phyloP scores from a whole-genome alignment of 1,140 invertebrate genomes.

The Panagrolaimus sp. region DNA sequence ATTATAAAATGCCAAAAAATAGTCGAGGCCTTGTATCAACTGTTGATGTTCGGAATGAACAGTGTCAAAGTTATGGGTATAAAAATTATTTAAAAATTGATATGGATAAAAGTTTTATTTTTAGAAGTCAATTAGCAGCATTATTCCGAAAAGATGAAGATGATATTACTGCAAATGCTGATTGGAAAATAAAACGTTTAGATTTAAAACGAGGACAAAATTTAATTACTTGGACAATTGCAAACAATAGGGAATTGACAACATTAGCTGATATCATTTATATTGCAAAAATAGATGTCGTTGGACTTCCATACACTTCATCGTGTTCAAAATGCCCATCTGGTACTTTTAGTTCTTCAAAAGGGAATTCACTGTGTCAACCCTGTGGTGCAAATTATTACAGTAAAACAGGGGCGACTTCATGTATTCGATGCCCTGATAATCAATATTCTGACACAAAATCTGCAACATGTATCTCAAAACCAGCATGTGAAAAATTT shows the following conservation, averaged over 20 bases:
- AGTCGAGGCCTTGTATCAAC: slow-evolving; percentile 37
- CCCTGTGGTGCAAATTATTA: slow-evolving; percentile 63
- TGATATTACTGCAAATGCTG: slow-evolving; percentile 34
- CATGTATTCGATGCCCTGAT: slow-evolving; percentile 63
- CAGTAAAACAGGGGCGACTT: slow-evolving; percentile 61
- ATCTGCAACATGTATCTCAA: slow-evolving; percentile 62
- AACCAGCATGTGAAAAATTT: slow-evolving; percentile 63
- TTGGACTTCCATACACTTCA: slow-evolving; percentile 65
- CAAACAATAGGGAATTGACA: slow-evolving; percentile 41
- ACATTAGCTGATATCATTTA: slow-evolving; percentile 45
- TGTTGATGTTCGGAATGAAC: slow-evolving; percentile 53
- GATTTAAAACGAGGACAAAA: slow-evolving; percentile 49
- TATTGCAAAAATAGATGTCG: slow-evolving; percentile 48
- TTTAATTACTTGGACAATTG: slow-evolving; percentile 54
- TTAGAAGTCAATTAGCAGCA: slow-evolving; percentile 11
- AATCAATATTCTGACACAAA: slow-evolving; percentile 61
- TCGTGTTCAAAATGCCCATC: slow-evolving; percentile 65
- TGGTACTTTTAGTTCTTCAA: slow-evolving; percentile 64
- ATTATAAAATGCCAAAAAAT: slow-evolving; percentile 50
- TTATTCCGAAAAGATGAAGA: slow-evolving; percentile 8
- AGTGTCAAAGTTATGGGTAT: slow-evolving; percentile 55
- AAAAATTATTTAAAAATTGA: background rate
- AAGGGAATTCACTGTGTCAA: slow-evolving; percentile 61
- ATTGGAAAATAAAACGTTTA: slow-evolving; percentile 44
- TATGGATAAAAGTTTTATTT: background rate